A percentile compares a stretch with the other conserved stretches of the same genome.
Conservation (phyloP, 2,888 invertebrate genomes). For the Augiades crinisus region DNA sequence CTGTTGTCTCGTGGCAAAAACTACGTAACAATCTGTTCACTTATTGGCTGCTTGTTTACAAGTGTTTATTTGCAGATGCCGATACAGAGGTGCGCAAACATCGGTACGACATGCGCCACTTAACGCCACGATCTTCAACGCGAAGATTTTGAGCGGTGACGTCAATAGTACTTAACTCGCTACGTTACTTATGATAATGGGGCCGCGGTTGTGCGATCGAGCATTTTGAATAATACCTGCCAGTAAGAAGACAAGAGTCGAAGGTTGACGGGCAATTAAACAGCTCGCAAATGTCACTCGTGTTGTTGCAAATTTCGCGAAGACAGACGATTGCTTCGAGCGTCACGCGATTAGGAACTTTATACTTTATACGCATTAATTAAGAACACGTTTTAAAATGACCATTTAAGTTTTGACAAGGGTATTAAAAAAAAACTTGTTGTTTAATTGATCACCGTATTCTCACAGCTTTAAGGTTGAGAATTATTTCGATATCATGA, state of each 20-base stretch:
- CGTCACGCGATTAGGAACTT: not conserved
- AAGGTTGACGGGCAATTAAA: not conserved
- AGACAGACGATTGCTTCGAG: not conserved
- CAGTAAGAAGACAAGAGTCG: not conserved
- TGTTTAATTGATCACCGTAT: not conserved
- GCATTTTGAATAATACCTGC: not conserved
- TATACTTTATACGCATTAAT: not conserved
- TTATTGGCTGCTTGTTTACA: not conserved
- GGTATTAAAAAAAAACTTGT: too few species aligned
- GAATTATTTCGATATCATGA: not conserved
- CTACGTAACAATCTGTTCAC: not conserved
- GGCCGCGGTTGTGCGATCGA: not conserved
- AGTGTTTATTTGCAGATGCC: conserved; percentile 5
- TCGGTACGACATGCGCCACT: not conserved
- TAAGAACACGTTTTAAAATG: not conserved
- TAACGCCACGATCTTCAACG: not conserved
- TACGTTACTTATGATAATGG: not conserved
- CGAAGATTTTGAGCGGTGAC: not conserved
- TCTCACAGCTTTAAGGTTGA: not conserved
- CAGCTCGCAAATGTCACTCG: not conserved
- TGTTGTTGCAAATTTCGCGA: not conserved
- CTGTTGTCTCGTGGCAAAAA: too few species aligned
- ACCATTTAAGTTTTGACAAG: too few species aligned
- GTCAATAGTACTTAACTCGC: not conserved
- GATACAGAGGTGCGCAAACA: not conserved